Conservation (phyloP, 2,113 vertebrate genomes). For the Peromyscus leucopus region DNA sequence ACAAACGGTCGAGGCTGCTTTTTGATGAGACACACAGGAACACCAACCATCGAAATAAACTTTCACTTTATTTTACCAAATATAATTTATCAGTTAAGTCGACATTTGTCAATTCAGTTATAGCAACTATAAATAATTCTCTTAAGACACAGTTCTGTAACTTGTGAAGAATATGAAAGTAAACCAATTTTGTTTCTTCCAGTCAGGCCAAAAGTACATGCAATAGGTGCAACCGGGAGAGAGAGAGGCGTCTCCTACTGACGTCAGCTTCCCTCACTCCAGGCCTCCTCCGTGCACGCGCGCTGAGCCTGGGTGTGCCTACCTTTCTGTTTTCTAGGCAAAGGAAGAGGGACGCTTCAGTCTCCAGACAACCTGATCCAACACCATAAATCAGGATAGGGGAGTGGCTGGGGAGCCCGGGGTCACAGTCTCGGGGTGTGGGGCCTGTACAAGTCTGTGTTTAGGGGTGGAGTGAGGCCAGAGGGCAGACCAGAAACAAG, state of each 20-base stretch:
- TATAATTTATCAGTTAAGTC: slow-evolving; percentile 90
- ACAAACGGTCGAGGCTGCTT: not conserved
- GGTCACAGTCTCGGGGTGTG: not conserved
- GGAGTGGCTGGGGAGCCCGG: not conserved
- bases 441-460: slow-evolving; percentile 43
- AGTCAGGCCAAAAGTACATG: slow-evolving; percentile 82
- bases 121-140: slow-evolving; percentile 89
- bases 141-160: slow-evolving; percentile 85
- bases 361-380: slow-evolving; percentile 23
- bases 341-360: not conserved
- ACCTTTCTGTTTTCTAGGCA: not conserved
- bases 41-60: slow-evolving; percentile 88
- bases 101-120: slow-evolving; percentile 88
- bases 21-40: slow-evolving; percentile 46
- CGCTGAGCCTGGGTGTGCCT: not conserved
- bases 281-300: slow-evolving; percentile 5
- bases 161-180: slow-evolving; percentile 85
- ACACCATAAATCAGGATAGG: slow-evolving; percentile 22
- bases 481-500: slow-evolving; percentile 14
- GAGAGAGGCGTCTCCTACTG: slow-evolving; percentile 14
- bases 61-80: slow-evolving; percentile 91
- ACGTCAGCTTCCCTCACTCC: slow-evolving; percentile 11
- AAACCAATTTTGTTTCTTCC: slow-evolving; percentile 85
- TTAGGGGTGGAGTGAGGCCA: not conserved
- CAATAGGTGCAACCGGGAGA: slow-evolving; percentile 75